phyloP scores from a whole-genome alignment of 1,140 invertebrate genomes.

The Thrips palmi region DNA sequence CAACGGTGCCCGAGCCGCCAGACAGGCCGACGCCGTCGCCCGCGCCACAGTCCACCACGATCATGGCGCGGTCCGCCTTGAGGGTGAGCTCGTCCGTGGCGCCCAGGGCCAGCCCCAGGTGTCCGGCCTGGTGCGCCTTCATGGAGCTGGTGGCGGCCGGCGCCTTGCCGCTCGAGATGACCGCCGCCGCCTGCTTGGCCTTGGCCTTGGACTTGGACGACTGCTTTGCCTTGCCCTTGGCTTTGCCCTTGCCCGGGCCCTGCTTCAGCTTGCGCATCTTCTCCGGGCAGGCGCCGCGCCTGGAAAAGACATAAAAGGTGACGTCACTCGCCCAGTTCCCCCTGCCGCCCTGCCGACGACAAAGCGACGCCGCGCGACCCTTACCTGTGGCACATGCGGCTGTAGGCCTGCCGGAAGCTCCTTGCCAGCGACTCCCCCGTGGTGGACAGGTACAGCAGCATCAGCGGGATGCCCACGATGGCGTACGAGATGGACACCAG shows the following conservation, averaged over 20 bases:
- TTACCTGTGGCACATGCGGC: no score
- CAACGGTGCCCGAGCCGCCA: slow-evolving; percentile 11
- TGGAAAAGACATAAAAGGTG: no score
- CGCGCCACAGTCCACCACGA: no score
- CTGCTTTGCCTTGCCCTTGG: background rate
- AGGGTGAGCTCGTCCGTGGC: no score
- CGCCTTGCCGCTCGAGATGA: slow-evolving; percentile 8
- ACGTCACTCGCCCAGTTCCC: no score
- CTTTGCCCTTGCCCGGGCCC: background rate
- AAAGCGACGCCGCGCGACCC: no score
- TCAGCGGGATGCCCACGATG: slow-evolving; percentile 73
- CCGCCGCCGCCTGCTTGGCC: slow-evolving; percentile 5
- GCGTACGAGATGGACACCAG: slow-evolving; percentile 78
- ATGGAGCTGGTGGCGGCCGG: background rate
- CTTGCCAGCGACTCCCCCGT: slow-evolving; percentile 51
- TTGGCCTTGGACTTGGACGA: background rate
- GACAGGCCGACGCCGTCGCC: slow-evolving; percentile 18
- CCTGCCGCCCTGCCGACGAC: no score
- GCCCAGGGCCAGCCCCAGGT: no score
- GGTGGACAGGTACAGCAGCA: slow-evolving; percentile 73
- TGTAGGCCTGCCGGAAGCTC: slow-evolving; percentile 24
- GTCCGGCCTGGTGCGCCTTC: no score
- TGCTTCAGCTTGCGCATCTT: slow-evolving; percentile 11
- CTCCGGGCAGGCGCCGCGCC: no score
- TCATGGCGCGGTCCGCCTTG: slow-evolving; percentile 10